Evolutionary conservation across 2,888 invertebrate species (phyloP), one percentile per base, ranked within the genome.

Genomic region (Chromoteleia sp.): DNA sequence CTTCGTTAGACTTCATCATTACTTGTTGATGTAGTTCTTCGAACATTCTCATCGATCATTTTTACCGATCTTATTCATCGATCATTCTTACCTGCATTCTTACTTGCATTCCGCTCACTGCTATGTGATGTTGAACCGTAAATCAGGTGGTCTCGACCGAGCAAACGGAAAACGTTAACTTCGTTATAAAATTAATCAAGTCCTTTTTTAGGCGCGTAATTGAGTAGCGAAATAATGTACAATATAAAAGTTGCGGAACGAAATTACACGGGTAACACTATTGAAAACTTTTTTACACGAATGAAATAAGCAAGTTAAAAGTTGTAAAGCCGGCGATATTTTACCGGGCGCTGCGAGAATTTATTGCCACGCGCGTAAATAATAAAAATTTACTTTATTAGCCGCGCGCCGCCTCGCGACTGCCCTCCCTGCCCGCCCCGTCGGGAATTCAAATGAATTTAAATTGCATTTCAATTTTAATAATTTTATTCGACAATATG

Each of bases 391-490:
- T 65, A 33, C 7, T 36, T 45, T 56, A 58, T 70, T 70, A 58
- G 45, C 39, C 48, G 39, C 54, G 30, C 43, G 36, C 33, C 48
- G 21, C n/a, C 30, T 48, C 33, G 59, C n/a, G n/a, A n/a, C n/a
- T n/a, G n/a, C n/a, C n/a, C n/a, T n/a, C n/a, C n/a, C n/a, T n/a
- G n/a, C n/a, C n/a, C 7, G 33, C 33, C 33, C 1, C 33, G 10
- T 19, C 48, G 33, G 59, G 50, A 50, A 71, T 71, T 52, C 54
- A 48, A 63, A 63, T 61, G 54, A 54, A 54, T 63, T 61, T 43
- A 73, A 73, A 61, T 73, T 33, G 63, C 54, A 36, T 54, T 63
- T 73, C 63, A 54, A 73, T 73, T 63, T 73, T 73, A 54, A 73
- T 73, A 73, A 73, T 73, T 63, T 41, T 43, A 54, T 45, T 56